A percentile compares a stretch with the other conserved stretches of the same genome.
Evolutionary conservation across 35 echinoderm and acorn worm genomes (phyloP).

Genomic region (Hemicentrotus pulcherrimus): DNA sequence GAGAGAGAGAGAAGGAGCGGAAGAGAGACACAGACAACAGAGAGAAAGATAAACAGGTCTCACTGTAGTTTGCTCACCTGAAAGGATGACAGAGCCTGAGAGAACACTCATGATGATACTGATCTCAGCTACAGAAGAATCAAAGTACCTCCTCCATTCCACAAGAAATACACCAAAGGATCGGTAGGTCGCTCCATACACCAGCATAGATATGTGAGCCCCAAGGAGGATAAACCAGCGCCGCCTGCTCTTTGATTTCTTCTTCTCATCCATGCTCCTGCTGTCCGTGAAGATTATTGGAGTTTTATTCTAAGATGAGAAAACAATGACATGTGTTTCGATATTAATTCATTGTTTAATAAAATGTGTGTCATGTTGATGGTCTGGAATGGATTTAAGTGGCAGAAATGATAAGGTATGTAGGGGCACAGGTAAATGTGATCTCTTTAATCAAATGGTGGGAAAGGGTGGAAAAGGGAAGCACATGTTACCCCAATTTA

Average conservation of each 20-base stretch:
- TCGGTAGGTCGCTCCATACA: slow-evolving; percentile 26
- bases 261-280: neutral
- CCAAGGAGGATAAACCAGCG: slow-evolving; percentile 43
- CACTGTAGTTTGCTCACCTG: neutral
- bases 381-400: too few species aligned
- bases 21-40: too few species aligned
- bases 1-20: too few species aligned
- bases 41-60: too few species aligned
- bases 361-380: too few species aligned
- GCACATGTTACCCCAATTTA: too few species aligned
- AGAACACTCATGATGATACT: slow-evolving; percentile 4
- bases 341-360: too few species aligned
- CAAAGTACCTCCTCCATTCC: slow-evolving; percentile 26
- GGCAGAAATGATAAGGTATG: too few species aligned
- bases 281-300: neutral
- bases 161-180: slow-evolving; percentile 32
- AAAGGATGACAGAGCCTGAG: neutral
- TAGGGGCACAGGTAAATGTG: too few species aligned
- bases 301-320: neutral
- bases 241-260: slow-evolving; percentile 11
- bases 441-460: too few species aligned
- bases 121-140: neutral
- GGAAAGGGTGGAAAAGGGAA: too few species aligned
- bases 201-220: slow-evolving; percentile 6
- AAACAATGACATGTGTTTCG: neutral